Conservation (phyloP, 2,113 vertebrate species). For the Cyprinus carpio region DNA sequence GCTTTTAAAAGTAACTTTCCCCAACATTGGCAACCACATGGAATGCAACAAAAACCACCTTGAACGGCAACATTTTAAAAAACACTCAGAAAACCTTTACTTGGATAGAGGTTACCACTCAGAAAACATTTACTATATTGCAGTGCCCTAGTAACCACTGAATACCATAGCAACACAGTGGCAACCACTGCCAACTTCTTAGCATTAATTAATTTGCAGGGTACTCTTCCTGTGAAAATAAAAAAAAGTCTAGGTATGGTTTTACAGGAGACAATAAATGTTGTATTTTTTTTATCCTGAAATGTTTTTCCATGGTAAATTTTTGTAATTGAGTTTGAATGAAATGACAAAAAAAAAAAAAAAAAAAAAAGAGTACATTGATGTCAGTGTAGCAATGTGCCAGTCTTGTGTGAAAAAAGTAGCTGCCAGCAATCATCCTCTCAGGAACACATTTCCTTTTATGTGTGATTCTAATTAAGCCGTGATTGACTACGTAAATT, state of each 20-base stretch:
- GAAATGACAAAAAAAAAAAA: background rate
- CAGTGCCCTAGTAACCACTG: background rate
- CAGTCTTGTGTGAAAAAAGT: background rate
- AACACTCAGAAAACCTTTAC: no score
- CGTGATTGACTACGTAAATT: background rate
- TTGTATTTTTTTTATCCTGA: background rate
- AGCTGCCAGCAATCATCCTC: slow-evolving; percentile 6
- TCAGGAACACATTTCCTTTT: slow-evolving; percentile 32
- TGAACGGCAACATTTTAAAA: no score
- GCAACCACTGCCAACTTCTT: background rate
- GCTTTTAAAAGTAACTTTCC: no score
- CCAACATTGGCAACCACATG: no score
- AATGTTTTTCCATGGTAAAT: background rate
- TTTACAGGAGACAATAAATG: background rate
- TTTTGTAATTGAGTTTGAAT: background rate
- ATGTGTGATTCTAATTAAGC: slow-evolving; percentile 14
- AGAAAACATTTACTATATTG: no score
- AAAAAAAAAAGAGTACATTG: background rate
- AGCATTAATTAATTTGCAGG: background rate
- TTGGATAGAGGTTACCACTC: no score
- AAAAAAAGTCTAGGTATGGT: background rate
- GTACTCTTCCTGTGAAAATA: background rate
- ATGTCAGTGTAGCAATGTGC: background rate
- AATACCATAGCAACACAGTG: background rate
- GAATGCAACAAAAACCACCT: no score